Evolutionary conservation across 2,888 invertebrate species (phyloP), one percentile per base, ranked within the genome.

Genomic region (Papilio elwesi): DNA sequence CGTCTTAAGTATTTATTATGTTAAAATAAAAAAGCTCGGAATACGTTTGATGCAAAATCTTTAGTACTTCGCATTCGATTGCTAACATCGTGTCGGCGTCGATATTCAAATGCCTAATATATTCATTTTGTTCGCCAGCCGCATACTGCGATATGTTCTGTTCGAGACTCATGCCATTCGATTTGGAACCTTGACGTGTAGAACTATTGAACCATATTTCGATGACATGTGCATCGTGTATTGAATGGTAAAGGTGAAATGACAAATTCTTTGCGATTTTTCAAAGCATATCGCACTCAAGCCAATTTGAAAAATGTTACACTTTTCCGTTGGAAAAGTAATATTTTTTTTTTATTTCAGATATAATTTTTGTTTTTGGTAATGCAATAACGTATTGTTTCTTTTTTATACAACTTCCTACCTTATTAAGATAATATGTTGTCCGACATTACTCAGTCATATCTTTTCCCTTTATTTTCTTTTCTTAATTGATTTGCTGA

Each of bases 31-130:
- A 59, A 62, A 10, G 1, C 10, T 43, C 43, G 38, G 1, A 43
- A 43, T 10, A 62, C 6, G 43, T 62, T 1, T 62, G 43, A 51
- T 48, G 64, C 48, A 43, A 62, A 64, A 55, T 70, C 55, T 36
- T 70, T 63, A 64, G 48, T 55, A 55, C 53, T 64, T 70, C 64
- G 36, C 70, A 70, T 70, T 70, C 53, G 64, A 64, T 43, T 48
- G 53, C 64, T 63, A 70, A 70, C 70, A 70, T 70, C 4, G 4
- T 26, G 64, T 70, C 64, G 53, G 26, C 63, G 48, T 48, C 70
- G 64, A 70, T 64, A 70, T 70, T 70, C 73, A 75, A 73, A 74
- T 71, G 73, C 66, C 75, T 74, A 71, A 75, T 69, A 74, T 74
- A 75, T 75, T 75, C 73, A 74, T 75, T 75, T 71, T 67, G 66